Conservation (phyloP, 2,113 vertebrate genomes). For the Python bivittatus region DNA sequence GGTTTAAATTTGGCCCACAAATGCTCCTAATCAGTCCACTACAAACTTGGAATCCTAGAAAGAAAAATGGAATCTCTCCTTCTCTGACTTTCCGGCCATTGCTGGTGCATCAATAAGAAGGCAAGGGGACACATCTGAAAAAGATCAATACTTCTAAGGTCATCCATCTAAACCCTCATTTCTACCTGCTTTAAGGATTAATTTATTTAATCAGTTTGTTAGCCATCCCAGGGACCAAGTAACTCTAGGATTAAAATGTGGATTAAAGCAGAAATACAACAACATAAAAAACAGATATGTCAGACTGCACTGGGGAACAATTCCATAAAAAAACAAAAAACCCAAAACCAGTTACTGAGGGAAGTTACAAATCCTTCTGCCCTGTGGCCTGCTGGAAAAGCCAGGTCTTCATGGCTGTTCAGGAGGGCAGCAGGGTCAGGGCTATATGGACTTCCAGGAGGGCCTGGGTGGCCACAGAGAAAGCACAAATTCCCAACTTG, state of each 20-base stretch:
- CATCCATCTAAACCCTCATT: constrained; percentile 36
- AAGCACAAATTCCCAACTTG: constrained; percentile 60
- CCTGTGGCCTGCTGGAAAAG: neutral
- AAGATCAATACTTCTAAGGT: neutral
- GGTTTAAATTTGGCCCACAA: neutral
- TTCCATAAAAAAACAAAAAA: neutral
- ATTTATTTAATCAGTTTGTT: neutral
- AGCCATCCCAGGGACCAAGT: neutral
- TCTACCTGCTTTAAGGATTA: constrained; percentile 50
- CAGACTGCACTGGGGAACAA: neutral
- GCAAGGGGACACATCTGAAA: neutral
- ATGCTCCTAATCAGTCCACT: neutral
- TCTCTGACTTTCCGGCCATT: neutral
- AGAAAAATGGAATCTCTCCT: constrained; percentile 10
- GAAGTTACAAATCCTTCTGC: neutral
- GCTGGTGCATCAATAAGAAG: neutral
- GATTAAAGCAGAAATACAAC: neutral
- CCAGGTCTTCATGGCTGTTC: neutral
- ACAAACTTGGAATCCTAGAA: neutral
- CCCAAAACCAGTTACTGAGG: neutral
- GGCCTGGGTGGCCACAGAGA: neutral
- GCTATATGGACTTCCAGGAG: neutral
- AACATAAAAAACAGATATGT: neutral
- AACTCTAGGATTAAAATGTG: neutral
- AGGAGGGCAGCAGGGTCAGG: neutral